phyloP scores from a whole-genome alignment of 92 coral and sea anemone genomes.

The Desmophyllum pertusum region DNA sequence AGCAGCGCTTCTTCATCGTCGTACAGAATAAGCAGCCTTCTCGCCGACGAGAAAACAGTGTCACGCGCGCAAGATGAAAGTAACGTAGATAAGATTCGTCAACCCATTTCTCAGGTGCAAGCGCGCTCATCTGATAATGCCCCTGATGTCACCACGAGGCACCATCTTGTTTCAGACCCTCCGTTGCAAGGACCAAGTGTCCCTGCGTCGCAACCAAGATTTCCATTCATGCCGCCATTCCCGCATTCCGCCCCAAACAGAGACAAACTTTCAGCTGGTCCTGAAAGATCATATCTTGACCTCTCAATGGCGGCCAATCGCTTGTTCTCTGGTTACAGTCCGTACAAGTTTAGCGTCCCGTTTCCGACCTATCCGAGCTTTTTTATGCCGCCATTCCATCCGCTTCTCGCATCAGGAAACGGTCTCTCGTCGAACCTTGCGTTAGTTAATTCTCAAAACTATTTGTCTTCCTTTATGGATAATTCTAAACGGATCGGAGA shows the following conservation, averaged over 20 bases:
- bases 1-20: slow-evolving; percentile 54
- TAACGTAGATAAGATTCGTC: slow-evolving; percentile 4
- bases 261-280: slow-evolving; percentile 22
- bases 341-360: slow-evolving; percentile 77
- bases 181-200: slow-evolving; percentile 4
- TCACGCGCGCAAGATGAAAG: background rate
- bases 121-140: slow-evolving; percentile 20
- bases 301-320: slow-evolving; percentile 48
- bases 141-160: slow-evolving; percentile 1
- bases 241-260: slow-evolving; percentile 17
- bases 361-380: slow-evolving; percentile 78
- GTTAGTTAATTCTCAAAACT: slow-evolving; percentile 78
- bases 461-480: slow-evolving; percentile 63
- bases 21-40: slow-evolving; percentile 77
- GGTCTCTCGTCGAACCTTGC: slow-evolving; percentile 85
- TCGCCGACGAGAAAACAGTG: slow-evolving; percentile 45
- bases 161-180: slow-evolving; percentile 2
- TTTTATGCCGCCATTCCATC: slow-evolving; percentile 84
- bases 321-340: slow-evolving; percentile 66
- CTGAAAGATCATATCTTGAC: slow-evolving; percentile 44
- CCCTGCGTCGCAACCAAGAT: slow-evolving; percentile 2
- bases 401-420: slow-evolving; percentile 70
- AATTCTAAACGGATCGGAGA: slow-evolving; percentile 57
- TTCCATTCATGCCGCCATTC: slow-evolving; percentile 34
- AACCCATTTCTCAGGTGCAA: background rate